phyloP scores from a whole-genome alignment of 2,797 vertebrate genomes.

The Epinephelus awoara region DNA sequence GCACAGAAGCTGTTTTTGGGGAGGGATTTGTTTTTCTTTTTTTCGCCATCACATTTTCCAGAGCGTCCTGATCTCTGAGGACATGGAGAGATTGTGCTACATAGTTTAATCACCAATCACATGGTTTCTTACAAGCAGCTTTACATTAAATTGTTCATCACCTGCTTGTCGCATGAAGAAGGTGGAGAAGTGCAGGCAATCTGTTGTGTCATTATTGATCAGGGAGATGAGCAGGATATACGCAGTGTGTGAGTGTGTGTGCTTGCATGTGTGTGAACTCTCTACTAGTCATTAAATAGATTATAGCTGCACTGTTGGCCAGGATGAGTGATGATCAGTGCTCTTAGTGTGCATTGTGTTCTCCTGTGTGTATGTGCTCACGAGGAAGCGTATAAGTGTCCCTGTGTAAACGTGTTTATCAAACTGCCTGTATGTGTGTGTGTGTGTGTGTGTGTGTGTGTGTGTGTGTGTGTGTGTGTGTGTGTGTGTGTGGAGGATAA shows the following conservation, averaged over 20 bases:
- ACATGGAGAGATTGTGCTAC: neutral
- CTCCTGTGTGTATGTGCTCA: conserved; percentile 12
- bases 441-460: conserved; percentile 25
- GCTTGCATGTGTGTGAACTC: conserved; percentile 50
- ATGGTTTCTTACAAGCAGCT: conserved; percentile 24
- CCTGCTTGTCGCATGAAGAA: conserved; percentile 16
- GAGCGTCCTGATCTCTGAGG: neutral
- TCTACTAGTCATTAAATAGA: conserved; percentile 48
- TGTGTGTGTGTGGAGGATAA: conserved; percentile 15
- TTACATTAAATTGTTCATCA: conserved; percentile 35
- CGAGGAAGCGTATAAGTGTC: conserved; percentile 2
- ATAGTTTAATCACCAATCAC: conserved; percentile 31
- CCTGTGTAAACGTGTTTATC: conserved; percentile 31
- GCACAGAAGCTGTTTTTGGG: neutral
- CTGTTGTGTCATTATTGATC: conserved; percentile 65
- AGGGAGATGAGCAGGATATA: conserved; percentile 46
- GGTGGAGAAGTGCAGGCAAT: conserved; percentile 42
- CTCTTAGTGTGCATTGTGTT: conserved; percentile 14
- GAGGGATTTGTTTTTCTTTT: neutral
- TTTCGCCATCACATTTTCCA: neutral
- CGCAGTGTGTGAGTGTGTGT: conserved; percentile 22
- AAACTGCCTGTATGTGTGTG: conserved; percentile 11
- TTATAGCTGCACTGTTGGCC: conserved; percentile 29
- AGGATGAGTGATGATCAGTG: conserved; percentile 39
- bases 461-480: conserved; percentile 15